Percentiles rank a stretch among this genome's conserved stretches.
phyloP scores from a whole-genome alignment of 2,888 invertebrate genomes.

The Anticlea derivata region DNA sequence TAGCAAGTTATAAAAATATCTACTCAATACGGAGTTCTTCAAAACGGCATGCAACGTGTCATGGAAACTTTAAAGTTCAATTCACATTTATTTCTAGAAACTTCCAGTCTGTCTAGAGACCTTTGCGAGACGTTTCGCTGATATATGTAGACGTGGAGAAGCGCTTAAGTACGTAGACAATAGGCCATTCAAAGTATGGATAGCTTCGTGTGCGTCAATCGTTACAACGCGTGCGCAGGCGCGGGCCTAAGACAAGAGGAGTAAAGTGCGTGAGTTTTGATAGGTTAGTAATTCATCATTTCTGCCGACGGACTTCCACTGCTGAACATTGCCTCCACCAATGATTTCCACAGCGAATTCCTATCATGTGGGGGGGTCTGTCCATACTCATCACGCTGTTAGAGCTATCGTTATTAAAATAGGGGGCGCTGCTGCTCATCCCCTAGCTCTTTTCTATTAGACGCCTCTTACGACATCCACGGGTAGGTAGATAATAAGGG shows the following conservation, averaged over 20 bases:
- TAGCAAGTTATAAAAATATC: constrained; percentile 1
- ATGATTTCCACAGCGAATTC: too few species aligned
- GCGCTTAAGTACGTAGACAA: constrained; percentile 40
- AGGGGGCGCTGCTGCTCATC: too few species aligned
- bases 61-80: constrained; percentile 18
- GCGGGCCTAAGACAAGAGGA: constrained; percentile 15
- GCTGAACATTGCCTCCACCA: too few species aligned
- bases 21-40: constrained; percentile 4
- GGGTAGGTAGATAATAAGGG: too few species aligned
- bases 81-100: constrained; percentile 10
- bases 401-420: too few species aligned
- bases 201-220: constrained; percentile 46
- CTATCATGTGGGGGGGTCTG: too few species aligned
- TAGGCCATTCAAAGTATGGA: constrained; percentile 45
- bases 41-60: constrained; percentile 8
- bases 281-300: constrained; percentile 13
- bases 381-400: too few species aligned
- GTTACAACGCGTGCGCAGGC: constrained; percentile 36
- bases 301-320: too few species aligned
- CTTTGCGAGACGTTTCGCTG: constrained; percentile 11
- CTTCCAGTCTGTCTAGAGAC: constrained; percentile 19
- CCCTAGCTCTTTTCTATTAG: too few species aligned
- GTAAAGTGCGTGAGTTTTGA: constrained; percentile 28
- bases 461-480: too few species aligned
- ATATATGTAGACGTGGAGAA: constrained; percentile 23